Base-by-base conservation (phyloP, 2,113 vertebrate genomes). In the Cololabis saira region DNA sequence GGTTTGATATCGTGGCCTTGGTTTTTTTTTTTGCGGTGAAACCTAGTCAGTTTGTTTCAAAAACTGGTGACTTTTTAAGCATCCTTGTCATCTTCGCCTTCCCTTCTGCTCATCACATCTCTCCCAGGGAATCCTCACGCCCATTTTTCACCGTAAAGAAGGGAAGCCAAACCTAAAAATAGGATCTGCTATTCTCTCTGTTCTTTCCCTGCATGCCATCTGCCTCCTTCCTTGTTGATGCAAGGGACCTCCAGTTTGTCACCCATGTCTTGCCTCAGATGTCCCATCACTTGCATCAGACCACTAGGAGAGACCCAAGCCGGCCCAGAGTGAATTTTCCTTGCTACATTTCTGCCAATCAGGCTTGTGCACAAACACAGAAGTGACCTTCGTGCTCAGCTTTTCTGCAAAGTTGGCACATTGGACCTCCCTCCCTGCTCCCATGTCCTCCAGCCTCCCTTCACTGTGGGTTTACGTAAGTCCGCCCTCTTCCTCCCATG, bases 311-410 rank as follows among this genome's bases (percentile, higher is more conserved):
- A 45, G 15, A 43, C 15, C 42, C 52, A 7, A 37, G 24, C 56
- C 22, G 3, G 30, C 16, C 53, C 60, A 43, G 30, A 60, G 40
- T 53, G 65, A 60, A 56, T 54, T 65, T 33, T 58, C 24, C 67
- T 61, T 64, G 0, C 68, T 56, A 67, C 62, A 30, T 57, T 41
- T 19, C 50, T 48, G 59, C 19, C 61, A 53, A 14, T 30, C 45
- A 50, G 53, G 61, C 42, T 78, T 77, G 27, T 24, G 24, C 74
- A 56, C 48, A 73, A 78, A 66, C 42, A 24, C 58, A 52, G 42
- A 77, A 83, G 85, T 90, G 81, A 87, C 86, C 74, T 91, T 87
- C 61, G 81, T 55, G 71, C 60, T 49, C 59, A 66, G 75, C 44
- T 40, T 43, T 30, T 67, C 58, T 82, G 73, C 55, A 63, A 58